Base-by-base conservation (phyloP, 2,888 invertebrate genomes). In the Andrena chrysosceles region DNA sequence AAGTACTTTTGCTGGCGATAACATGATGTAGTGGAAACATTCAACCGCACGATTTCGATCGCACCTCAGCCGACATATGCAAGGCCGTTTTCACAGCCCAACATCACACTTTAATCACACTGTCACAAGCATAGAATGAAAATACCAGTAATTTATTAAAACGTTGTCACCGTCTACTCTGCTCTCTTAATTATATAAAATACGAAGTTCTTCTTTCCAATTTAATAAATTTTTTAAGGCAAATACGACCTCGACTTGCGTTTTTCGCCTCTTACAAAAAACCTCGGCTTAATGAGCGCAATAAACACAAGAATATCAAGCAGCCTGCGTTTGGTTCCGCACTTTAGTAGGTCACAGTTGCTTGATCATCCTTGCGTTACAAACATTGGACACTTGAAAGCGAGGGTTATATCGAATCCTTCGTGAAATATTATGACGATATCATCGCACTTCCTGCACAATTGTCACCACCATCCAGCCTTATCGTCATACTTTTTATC, bases 271-370 rank as follows among this genome's bases (percentile, higher is more conserved):
- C 33, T 52, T 26, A 26, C 31, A 42, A 23, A 33, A 33, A 42
- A 48, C 2, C 10, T 52, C 8, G 26, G n/a, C 49, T 70, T 77
- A 79, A 77, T 35, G 66, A 33, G 52, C 23, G 13, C 23, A 48
- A 52, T 52, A 66, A 70, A 66, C 49, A 63, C 54, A 13, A 5
- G 29, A 60, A 42, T 29, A 74, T 49, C 26, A 49, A 35, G 7
- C 48, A 29, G 26, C 42, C 64, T 13, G 59, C 20, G 16, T 31
- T 64, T 26, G 35, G 13, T 48, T 31, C 29, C 48, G 49, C 72
- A 81, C 81, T 68, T 77, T 81, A 68, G 67, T 77, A 49, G 67
- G 78, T 81, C 78, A 81, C 67, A 26, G 31, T 71, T 71, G 13
- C 48, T 62, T 42, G n/a, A 63, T 49, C 62, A 60, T 63, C 72